These are phyloP conservation scores for Drosophila parabipectinata DNA, from an alignment of 1,140 invertebrate genomes.

Conservation along the genomic window DNA sequence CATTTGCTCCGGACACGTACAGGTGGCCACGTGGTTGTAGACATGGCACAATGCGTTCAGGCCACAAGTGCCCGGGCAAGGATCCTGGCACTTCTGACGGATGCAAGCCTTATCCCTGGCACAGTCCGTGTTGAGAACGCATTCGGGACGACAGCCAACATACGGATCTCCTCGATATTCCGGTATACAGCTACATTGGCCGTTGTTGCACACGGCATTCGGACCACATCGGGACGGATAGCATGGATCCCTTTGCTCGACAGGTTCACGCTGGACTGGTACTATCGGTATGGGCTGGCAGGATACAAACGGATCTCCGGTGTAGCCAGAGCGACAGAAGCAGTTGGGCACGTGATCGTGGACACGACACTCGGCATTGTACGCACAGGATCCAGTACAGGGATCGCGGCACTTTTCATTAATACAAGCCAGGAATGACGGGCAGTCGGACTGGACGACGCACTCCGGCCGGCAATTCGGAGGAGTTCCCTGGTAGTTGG, in stretches of 20 bases:
- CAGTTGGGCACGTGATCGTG: slow-evolving; percentile 91
- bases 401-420: slow-evolving; percentile 93
- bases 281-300: slow-evolving; percentile 83
- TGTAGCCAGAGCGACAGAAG: slow-evolving; percentile 88
- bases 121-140: slow-evolving; percentile 90
- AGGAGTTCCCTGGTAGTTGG: slow-evolving; percentile 88
- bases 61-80: slow-evolving; percentile 92
- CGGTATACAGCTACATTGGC: slow-evolving; percentile 85
- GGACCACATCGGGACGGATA: slow-evolving; percentile 89
- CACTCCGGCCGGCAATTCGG: slow-evolving; percentile 90
- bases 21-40: slow-evolving; percentile 90
- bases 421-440: slow-evolving; percentile 89
- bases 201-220: slow-evolving; percentile 89
- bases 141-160: slow-evolving; percentile 90
- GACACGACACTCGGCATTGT: slow-evolving; percentile 90
- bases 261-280: slow-evolving; percentile 88
- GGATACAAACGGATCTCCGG: slow-evolving; percentile 86
- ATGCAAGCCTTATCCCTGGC: slow-evolving; percentile 88
- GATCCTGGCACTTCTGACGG: slow-evolving; percentile 89
- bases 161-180: slow-evolving; percentile 89
- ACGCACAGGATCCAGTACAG: slow-evolving; percentile 90
- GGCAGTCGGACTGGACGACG: slow-evolving; percentile 88
- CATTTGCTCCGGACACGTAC: slow-evolving; percentile 88
- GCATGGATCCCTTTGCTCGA: slow-evolving; percentile 86
- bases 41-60: slow-evolving; percentile 88